Evolutionary conservation across 2,888 invertebrate species (phyloP).

Genomic region (Pristionchus mayeri): DNA sequence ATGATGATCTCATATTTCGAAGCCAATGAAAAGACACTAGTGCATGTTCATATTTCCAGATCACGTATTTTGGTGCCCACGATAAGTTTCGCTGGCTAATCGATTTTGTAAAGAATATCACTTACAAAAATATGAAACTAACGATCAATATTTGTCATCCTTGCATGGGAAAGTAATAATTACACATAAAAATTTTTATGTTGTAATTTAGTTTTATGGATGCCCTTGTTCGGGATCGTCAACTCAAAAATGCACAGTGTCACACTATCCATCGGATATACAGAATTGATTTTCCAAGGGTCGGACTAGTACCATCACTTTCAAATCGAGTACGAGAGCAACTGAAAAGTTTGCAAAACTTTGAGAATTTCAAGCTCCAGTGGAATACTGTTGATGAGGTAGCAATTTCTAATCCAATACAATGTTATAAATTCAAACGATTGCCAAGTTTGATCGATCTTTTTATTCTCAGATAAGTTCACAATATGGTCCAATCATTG

Average conservation of each 20-base stretch:
- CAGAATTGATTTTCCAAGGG: no score
- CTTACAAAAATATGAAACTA: background rate
- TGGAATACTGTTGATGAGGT: background rate
- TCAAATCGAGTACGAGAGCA: background rate
- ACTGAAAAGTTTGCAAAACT: background rate
- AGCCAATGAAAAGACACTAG: background rate
- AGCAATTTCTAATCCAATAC: constrained; percentile 53
- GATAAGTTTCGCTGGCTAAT: background rate
- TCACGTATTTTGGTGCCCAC: no score
- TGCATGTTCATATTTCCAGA: background rate
- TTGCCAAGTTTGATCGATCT: no score
- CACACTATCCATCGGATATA: no score
- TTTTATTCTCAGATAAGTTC: no score
- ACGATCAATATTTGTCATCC: background rate
- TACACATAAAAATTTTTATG: background rate
- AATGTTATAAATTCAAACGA: no score
- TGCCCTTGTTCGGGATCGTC: background rate
- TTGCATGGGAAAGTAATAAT: no score
- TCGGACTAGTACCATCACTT: no score
- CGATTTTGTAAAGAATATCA: background rate
- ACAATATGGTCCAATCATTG: constrained; percentile 54
- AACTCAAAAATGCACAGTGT: background rate
- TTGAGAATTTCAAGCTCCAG: background rate
- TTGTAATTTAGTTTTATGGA: background rate
- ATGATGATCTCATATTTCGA: background rate